phyloP scores from a whole-genome alignment of 2,797 vertebrate species.

The Anabacerthia variegaticeps region DNA sequence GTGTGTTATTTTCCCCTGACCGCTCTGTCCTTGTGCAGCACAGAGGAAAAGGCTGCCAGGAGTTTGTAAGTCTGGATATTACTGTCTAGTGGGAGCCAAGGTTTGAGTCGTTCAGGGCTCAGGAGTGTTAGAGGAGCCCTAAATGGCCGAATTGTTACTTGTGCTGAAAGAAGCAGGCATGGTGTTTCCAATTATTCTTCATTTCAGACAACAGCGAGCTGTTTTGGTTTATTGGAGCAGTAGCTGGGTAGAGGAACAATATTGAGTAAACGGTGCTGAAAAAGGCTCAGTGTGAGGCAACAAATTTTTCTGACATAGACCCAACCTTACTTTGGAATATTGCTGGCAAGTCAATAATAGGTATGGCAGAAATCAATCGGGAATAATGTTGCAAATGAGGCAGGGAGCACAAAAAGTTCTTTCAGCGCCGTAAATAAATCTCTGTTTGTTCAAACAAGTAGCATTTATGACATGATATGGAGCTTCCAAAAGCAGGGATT shows the following conservation, averaged over 20 bases:
- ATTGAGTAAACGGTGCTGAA: constrained; percentile 46
- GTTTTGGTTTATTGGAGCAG: constrained; percentile 62
- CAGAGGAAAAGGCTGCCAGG: not conserved
- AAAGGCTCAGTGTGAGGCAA: constrained; percentile 63
- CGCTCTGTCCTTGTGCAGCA: rapidly evolving
- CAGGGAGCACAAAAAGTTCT: constrained; percentile 57
- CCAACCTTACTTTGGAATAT: constrained; percentile 71
- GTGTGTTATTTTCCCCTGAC: not conserved
- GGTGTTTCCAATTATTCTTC: constrained; percentile 72
- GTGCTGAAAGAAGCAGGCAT: constrained; percentile 65
- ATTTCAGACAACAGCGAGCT: constrained; percentile 70
- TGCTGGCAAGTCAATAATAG: constrained; percentile 67
- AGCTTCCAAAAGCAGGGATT: constrained; percentile 36
- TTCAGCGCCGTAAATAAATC: constrained; percentile 22
- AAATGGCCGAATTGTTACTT: constrained; percentile 70
- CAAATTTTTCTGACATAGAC: constrained; percentile 69
- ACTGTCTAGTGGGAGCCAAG: not conserved
- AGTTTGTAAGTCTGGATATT: constrained; percentile 17
- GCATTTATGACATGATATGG: constrained; percentile 34
- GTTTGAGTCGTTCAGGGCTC: not conserved
- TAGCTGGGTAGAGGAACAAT: constrained; percentile 45
- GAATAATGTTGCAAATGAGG: constrained; percentile 65
- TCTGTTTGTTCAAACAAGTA: constrained; percentile 24
- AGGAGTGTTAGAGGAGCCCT: constrained; percentile 60
- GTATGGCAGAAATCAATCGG: constrained; percentile 58